Conservation (phyloP, 2,797 vertebrate genomes). For the Gallinago stenura region DNA sequence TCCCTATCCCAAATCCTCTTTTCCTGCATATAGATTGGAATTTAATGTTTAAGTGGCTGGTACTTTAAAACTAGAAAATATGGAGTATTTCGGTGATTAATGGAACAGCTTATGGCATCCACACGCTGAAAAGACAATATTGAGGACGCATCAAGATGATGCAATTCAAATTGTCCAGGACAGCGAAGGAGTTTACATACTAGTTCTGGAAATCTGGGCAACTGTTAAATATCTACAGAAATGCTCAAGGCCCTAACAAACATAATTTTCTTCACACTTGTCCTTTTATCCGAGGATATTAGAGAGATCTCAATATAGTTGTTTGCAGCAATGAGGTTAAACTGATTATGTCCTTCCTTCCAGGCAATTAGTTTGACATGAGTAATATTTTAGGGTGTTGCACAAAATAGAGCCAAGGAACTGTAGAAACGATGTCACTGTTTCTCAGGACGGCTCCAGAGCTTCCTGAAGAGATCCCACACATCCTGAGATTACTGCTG, state of each 20-base stretch:
- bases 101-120: neutral
- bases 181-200: neutral
- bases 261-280: neutral
- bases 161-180: neutral
- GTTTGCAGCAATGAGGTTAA: neutral
- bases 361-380: neutral
- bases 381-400: neutral
- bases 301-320: neutral
- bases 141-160: neutral
- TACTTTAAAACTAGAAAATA: neutral
- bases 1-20: constrained; percentile 23
- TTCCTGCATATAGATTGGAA: constrained; percentile 21
- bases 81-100: neutral
- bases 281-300: neutral
- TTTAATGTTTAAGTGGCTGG: neutral
- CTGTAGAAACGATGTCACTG: neutral
- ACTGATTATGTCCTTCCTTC: neutral
- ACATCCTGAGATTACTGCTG: neutral
- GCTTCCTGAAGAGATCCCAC: neutral
- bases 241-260: neutral
- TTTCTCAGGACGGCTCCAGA: neutral
- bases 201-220: neutral
- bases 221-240: neutral
- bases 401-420: neutral
- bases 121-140: neutral